A percentile compares a stretch with the other conserved stretches of the same genome.
These are phyloP conservation scores for Chelonia mydas DNA, from an alignment of 2,797 vertebrate species.

Conservation along the genomic window DNA sequence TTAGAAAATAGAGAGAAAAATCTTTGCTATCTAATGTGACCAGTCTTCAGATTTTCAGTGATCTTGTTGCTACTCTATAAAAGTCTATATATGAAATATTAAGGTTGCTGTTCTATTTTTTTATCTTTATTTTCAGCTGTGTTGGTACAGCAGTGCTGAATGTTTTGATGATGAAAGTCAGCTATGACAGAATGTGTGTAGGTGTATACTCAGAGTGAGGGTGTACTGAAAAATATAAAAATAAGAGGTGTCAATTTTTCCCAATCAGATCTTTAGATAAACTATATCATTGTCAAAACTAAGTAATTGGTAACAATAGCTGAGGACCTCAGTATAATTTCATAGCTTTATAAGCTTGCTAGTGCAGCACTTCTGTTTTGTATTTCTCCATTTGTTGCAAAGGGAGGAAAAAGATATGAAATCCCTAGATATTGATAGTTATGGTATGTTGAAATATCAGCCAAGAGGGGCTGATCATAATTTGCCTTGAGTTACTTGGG, in stretches of 20 bases:
- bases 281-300: background rate
- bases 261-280: background rate
- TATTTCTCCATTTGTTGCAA: slow-evolving; percentile 30
- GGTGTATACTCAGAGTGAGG: background rate
- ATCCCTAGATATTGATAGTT: slow-evolving; percentile 38
- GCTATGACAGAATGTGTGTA: background rate
- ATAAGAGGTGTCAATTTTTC: slow-evolving; percentile 9
- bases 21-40: background rate
- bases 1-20: background rate
- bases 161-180: slow-evolving; percentile 23
- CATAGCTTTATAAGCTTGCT: slow-evolving; percentile 12
- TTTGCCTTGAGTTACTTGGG: slow-evolving; percentile 63
- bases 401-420: slow-evolving; percentile 40
- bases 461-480: slow-evolving; percentile 35
- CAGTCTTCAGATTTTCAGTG: background rate
- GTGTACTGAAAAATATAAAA: background rate
- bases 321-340: slow-evolving; percentile 20
- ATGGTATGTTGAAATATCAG: slow-evolving; percentile 45
- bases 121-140: background rate
- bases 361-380: background rate
- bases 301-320: slow-evolving; percentile 8
- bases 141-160: background rate
- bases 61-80: background rate
- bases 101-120: background rate
- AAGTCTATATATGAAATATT: background rate